Percentiles rank a stretch among this genome's conserved stretches.
phyloP scores from a whole-genome alignment of 2,113 vertebrate species.

The Leucopternis melanops region DNA sequence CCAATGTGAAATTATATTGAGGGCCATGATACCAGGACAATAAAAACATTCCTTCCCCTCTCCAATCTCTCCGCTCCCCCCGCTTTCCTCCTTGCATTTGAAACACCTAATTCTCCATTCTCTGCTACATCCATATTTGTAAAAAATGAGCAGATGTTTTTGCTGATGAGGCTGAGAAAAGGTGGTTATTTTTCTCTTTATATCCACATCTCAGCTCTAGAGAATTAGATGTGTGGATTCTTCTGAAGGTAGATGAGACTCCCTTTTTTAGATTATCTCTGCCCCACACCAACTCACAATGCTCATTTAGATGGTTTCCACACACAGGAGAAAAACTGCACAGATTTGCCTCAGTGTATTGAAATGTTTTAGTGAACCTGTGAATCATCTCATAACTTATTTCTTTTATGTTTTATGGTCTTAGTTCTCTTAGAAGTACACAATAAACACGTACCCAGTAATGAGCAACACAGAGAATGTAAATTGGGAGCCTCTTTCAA shows the following conservation, averaged over 20 bases:
- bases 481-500: background rate
- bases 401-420: background rate
- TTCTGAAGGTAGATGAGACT: background rate
- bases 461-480: background rate
- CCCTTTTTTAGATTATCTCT: background rate
- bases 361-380: background rate
- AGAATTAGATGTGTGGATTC: background rate
- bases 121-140: background rate
- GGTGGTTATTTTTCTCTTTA: background rate
- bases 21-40: background rate
- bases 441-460: background rate
- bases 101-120: background rate
- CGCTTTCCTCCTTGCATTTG: background rate
- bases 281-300: background rate
- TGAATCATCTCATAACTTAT: background rate
- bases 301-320: background rate
- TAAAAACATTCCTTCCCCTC: background rate
- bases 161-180: background rate
- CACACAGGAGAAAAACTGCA: background rate
- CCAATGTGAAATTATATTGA: background rate
- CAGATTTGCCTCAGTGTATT: background rate
- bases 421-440: background rate
- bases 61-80: background rate
- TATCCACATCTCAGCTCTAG: background rate
- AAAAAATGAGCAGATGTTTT: background rate